phyloP scores from a whole-genome alignment of 1,140 invertebrate species.

The Aphelinus certus region DNA sequence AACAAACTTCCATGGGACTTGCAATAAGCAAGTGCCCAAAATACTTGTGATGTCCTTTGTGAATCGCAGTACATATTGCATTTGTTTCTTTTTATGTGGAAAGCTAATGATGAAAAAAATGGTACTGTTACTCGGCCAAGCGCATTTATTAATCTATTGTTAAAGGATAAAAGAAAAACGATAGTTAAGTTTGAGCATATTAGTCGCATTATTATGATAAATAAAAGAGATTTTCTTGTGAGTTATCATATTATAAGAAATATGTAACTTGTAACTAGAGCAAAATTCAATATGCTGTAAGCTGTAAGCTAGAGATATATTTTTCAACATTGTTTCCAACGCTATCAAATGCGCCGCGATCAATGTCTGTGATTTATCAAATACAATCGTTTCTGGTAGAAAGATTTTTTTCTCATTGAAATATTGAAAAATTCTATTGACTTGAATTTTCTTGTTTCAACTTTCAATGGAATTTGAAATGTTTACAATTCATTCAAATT shows the following conservation, averaged over 20 bases:
- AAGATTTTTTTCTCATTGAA: slow-evolving; percentile 8
- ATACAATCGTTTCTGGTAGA: slow-evolving; percentile 14
- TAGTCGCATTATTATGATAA: background rate
- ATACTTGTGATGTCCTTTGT: slow-evolving; percentile 17
- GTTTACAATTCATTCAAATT: background rate
- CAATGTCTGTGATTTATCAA: slow-evolving; percentile 38
- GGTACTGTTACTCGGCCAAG: background rate
- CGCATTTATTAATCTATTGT: slow-evolving; percentile 7
- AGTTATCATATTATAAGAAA: slow-evolving; percentile 3
- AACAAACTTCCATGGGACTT: slow-evolving; percentile 39
- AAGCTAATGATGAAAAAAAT: background rate
- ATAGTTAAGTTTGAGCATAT: slow-evolving; percentile 4
- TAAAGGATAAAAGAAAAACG: slow-evolving; percentile 1
- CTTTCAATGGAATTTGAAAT: background rate
- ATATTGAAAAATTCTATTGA: background rate
- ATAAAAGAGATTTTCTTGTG: background rate
- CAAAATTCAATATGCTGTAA: slow-evolving; percentile 43
- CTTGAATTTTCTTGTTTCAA: background rate
- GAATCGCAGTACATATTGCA: slow-evolving; percentile 11
- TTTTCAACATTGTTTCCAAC: slow-evolving; percentile 38
- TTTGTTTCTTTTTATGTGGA: slow-evolving; percentile 2
- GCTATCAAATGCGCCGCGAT: slow-evolving; percentile 43
- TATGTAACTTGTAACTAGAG: slow-evolving; percentile 11
- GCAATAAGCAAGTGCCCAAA: slow-evolving; percentile 3
- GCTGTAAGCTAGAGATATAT: slow-evolving; percentile 53